phyloP scores from a whole-genome alignment of 2,113 vertebrate genomes.

The Phoenicopterus ruber region DNA sequence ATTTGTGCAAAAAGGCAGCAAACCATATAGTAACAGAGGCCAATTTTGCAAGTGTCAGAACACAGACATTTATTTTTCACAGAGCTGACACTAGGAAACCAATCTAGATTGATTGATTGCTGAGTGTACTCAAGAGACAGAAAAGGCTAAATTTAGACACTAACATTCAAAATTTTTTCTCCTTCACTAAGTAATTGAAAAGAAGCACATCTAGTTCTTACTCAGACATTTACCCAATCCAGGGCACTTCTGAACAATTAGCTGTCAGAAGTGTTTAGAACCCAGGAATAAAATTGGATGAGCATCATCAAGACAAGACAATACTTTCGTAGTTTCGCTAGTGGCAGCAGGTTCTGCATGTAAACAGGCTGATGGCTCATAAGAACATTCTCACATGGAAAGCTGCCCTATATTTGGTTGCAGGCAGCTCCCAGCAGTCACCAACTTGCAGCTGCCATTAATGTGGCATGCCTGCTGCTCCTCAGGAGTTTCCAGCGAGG shows the following conservation, averaged over 20 bases:
- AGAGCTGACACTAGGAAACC: background rate
- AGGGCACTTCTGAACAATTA: background rate
- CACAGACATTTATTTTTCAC: background rate
- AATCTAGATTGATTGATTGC: background rate
- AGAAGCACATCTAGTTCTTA: background rate
- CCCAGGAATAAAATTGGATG: background rate
- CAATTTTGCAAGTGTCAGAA: background rate
- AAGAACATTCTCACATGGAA: background rate
- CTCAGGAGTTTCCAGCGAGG: background rate
- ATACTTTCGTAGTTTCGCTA: background rate
- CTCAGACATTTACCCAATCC: background rate
- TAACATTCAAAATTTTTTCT: background rate
- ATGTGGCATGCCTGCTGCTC: background rate
- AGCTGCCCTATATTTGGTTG: background rate
- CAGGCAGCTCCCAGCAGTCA: background rate
- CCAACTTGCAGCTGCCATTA: background rate
- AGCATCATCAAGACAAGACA: background rate
- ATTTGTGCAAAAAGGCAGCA: background rate
- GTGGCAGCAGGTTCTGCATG: background rate
- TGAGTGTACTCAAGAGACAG: background rate
- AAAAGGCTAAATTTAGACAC: background rate
- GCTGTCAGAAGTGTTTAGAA: background rate
- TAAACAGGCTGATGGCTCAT: background rate
- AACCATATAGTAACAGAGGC: background rate
- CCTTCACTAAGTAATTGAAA: background rate